Evolutionary conservation across 1,140 invertebrate genomes (phyloP).

Genomic region (Triops longicaudatus): DNA sequence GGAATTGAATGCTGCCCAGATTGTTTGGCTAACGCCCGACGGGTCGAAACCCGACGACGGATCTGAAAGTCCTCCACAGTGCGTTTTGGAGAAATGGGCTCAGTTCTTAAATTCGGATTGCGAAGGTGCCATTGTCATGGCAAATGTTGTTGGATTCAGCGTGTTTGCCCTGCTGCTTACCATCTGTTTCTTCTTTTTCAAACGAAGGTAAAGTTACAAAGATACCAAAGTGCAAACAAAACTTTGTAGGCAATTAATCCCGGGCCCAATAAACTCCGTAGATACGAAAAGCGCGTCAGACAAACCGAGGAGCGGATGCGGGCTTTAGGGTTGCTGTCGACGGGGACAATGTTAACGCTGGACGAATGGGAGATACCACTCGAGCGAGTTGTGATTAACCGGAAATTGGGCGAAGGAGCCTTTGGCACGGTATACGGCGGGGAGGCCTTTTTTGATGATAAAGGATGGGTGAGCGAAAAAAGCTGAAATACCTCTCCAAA

Average conservation of each 20-base stretch:
- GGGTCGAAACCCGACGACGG: slow-evolving; percentile 59
- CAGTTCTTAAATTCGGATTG: slow-evolving; percentile 57
- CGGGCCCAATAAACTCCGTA: slow-evolving; percentile 32
- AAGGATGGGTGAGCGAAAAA: slow-evolving; percentile 53
- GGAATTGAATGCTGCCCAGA: slow-evolving; percentile 46
- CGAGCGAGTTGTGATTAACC: slow-evolving; percentile 78
- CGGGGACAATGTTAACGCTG: slow-evolving; percentile 45
- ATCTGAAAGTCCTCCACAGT: slow-evolving; percentile 46
- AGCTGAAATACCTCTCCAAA: neutral
- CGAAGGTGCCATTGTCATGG: slow-evolving; percentile 58
- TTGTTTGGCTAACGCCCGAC: slow-evolving; percentile 55
- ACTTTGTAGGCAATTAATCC: neutral
- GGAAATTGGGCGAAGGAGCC: slow-evolving; percentile 77
- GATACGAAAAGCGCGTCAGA: slow-evolving; percentile 61
- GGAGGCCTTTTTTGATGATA: slow-evolving; percentile 58
- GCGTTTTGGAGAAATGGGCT: slow-evolving; percentile 56
- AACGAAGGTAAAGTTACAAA: slow-evolving; percentile 47
- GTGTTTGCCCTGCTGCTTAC: slow-evolving; percentile 51
- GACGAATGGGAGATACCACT: slow-evolving; percentile 81
- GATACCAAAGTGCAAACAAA: neutral
- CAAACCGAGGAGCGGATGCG: slow-evolving; percentile 62
- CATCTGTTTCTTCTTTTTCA: slow-evolving; percentile 57
- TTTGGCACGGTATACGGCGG: slow-evolving; percentile 83
- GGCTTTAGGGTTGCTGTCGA: slow-evolving; percentile 52
- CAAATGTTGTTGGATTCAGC: slow-evolving; percentile 58